Evolutionary conservation across 2,113 vertebrate genomes (phyloP).

Genomic region (Urocynchramus pylzowi): DNA sequence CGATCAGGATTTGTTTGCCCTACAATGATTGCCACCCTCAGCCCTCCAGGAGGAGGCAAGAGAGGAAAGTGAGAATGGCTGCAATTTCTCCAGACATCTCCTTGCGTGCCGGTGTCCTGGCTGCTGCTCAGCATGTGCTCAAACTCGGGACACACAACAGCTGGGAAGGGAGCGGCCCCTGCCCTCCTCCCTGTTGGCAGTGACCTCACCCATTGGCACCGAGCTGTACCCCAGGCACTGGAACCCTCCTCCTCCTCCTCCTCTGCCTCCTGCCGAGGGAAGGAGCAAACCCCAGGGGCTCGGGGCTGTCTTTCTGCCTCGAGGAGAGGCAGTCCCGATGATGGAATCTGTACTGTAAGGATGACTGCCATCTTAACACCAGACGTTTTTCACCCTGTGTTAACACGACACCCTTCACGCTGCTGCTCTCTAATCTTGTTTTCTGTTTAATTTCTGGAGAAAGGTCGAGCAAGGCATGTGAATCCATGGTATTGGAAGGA

Average conservation of each 20-base stretch:
- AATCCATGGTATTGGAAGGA: background rate
- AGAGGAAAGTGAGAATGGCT: background rate
- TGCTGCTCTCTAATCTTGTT: background rate
- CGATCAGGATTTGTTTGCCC: background rate
- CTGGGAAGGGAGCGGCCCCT: conserved; percentile 11
- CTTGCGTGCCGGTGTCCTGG: background rate
- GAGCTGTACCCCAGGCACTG: background rate
- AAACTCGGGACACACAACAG: background rate
- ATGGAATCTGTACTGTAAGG: background rate
- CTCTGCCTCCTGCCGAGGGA: background rate
- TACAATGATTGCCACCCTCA: background rate
- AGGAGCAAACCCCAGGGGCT: background rate
- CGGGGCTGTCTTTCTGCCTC: background rate
- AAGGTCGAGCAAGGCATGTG: background rate
- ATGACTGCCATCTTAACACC: background rate
- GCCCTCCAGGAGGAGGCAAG: background rate
- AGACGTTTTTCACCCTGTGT: background rate
- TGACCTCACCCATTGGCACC: conserved; percentile 28
- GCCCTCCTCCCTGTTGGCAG: background rate
- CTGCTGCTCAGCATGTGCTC: background rate
- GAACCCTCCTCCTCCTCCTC: background rate
- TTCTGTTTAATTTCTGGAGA: background rate
- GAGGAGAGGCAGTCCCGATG: background rate
- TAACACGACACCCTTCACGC: background rate
- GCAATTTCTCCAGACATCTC: background rate